Evolutionary conservation across 2,113 vertebrate species (phyloP), one percentile per base, ranked within the genome.

Genomic region (Antechinus flavipes): DNA sequence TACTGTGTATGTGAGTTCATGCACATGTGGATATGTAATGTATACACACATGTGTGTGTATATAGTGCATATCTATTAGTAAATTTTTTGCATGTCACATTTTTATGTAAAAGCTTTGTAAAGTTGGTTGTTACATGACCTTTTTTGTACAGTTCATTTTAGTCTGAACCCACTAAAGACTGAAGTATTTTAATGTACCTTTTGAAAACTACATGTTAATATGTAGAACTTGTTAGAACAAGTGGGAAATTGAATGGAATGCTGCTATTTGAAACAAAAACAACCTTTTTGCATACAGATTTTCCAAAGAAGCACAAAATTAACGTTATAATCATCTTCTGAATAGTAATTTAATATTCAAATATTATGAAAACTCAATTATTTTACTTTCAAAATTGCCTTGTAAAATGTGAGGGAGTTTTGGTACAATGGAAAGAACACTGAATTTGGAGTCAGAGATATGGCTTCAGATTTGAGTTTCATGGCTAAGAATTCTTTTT

Each of bases 181-280:
- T 46, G 19, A 68, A 27, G 35, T 8, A 58, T 35, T 68, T 93
- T 26, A 91, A 91, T 58, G 0, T 42, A 90, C 90, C 16, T 76
- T 68, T 2, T 42, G 24, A 56, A 95, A 49, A 56, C 52, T 35
- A 54, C 56, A 76, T 42, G 90, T 93, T 89, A 54, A 94, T 0
- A 89, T 24, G 9, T 26, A 19, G 56, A 54, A 90, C 90, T 91
- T 96, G 52, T 95, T n/a, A 95, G 84, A 95, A 95, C 3, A 76
- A 94, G 68, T 93, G 50, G 90, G 89, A 96, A 91, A 19, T 54
- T 93, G 3, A 5, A 95, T 7, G 12, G 0, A 84, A 84, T 84
- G 68, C 8, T n/a, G 68, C 35, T 46, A 53, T n/a, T 52, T 55
- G 61, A 54, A 95, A 54, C 89, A 93, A 94, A 12, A 68, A 10